Evolutionary conservation across 2,888 invertebrate genomes (phyloP), one percentile per base, ranked within the genome.

Genomic region (Cheilosia vernalis): DNA sequence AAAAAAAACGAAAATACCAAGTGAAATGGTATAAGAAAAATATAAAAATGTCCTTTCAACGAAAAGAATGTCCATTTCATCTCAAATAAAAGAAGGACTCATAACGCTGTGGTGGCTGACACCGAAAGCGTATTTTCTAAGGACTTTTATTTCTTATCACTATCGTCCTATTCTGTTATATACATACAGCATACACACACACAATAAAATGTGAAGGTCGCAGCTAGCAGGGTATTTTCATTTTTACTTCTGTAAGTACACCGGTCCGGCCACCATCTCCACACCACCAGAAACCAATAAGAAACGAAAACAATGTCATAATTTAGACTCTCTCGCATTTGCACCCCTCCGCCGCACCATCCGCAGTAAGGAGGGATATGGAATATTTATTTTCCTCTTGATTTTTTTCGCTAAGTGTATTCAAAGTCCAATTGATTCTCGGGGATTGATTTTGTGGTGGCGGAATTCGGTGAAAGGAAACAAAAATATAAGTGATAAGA

Each of bases 1-100:
- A 67, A 74, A 70, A 74, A 72, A 73, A 60, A 47, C 27, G 27
- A 80, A 64, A 61, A 63, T 47, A 72, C 63, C 55, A 63, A 73
- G 49, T 51, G 81, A 88, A 89, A 89, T 90, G 15, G 87, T 89
- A 47, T 17, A 88, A 90, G 88, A 89, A 90, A 89, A 90, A 77
- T 66, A 82, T 49, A 66, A 60, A 64, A 69, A 58, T 55, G 44
- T 84, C 84, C 84, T 79, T 74, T 58, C 74, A 69, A 24, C 51
- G 64, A 72, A 72, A 27, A 66, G 72, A 70, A 78, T 84, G 84
- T 85, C 76, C 80, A 79, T 70, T 51, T 64, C 51, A 70, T 70
- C 67, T 33, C 69, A 69, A 73, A 51, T 58, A 66, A 67, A 82
- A 55, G 44, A 55, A 55, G 44, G 72, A 77, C 69, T 79, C 84